Conservation (phyloP, 2,888 invertebrate genomes). For the Copidosoma aretas region DNA sequence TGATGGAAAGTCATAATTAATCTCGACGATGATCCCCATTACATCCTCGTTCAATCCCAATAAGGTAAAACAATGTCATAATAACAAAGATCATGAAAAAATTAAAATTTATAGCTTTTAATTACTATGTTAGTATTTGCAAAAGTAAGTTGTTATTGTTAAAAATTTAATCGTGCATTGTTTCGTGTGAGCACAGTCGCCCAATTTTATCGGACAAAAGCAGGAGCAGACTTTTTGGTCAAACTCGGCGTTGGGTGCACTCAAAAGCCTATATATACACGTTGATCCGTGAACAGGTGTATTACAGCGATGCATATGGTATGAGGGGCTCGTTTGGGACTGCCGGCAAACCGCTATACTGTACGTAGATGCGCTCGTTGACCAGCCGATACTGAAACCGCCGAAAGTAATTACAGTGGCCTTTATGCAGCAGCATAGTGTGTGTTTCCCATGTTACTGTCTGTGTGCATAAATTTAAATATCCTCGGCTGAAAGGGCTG, state of each 20-base stretch:
- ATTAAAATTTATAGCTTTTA: neutral
- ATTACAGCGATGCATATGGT: neutral
- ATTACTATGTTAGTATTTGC: no score
- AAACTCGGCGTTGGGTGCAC: neutral
- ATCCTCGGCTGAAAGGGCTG: no score
- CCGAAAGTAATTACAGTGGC: constrained; percentile 47
- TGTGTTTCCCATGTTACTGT: no score
- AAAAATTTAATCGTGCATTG: neutral
- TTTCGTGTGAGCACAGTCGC: neutral
- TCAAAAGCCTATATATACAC: neutral
- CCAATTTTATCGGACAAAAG: neutral
- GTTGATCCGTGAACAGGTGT: neutral
- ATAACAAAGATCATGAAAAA: constrained; percentile 7
- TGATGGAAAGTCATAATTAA: constrained; percentile 15
- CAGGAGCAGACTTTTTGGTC: neutral
- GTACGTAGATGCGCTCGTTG: neutral
- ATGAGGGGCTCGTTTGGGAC: neutral
- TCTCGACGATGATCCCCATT: neutral
- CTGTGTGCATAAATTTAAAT: no score
- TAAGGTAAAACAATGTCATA: neutral
- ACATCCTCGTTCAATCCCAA: neutral
- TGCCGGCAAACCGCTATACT: neutral
- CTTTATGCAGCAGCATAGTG: no score
- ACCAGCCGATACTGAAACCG: constrained; percentile 40
- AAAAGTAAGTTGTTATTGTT: neutral